phyloP scores from a whole-genome alignment of 1,140 invertebrate species.

The Caenorhabditis inopinata region DNA sequence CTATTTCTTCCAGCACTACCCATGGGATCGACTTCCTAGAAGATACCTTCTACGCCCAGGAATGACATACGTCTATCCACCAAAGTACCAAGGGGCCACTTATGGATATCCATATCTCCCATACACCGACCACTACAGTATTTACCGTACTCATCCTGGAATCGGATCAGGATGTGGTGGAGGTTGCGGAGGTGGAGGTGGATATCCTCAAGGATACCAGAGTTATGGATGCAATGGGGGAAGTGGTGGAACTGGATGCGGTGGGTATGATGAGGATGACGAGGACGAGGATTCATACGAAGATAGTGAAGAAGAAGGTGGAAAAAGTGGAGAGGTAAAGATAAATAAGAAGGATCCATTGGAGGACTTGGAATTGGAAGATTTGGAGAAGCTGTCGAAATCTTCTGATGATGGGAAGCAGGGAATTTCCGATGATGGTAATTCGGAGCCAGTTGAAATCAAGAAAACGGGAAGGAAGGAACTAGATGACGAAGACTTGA shows the following conservation, averaged over 20 bases:
- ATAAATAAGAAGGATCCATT: constrained; percentile 46
- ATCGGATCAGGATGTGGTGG: constrained; percentile 9
- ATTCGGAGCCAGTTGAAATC: background rate
- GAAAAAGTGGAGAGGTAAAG: constrained; percentile 14
- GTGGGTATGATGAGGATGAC: constrained; percentile 16
- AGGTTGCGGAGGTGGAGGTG: constrained; percentile 4
- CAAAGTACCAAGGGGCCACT: constrained; percentile 35
- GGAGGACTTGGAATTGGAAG: constrained; percentile 39
- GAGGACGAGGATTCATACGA: constrained; percentile 38
- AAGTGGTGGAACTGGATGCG: constrained; percentile 34
- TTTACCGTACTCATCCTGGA: constrained; percentile 42
- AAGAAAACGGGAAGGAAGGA: background rate
- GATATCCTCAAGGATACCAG: background rate
- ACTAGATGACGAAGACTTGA: background rate
- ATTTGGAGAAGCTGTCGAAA: constrained; percentile 34
- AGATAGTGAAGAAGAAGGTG: constrained; percentile 15
- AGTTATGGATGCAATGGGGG: background rate
- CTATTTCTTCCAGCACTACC: constrained; percentile 47
- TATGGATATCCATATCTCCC: constrained; percentile 39
- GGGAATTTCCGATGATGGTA: background rate
- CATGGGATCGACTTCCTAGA: constrained; percentile 41
- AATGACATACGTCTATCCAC: constrained; percentile 45
- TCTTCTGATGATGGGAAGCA: background rate
- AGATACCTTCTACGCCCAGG: constrained; percentile 38
- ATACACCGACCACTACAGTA: constrained; percentile 46